Percentiles rank a stretch among this genome's conserved stretches.
These are phyloP conservation scores for Okapia johnstoni DNA, from an alignment of 2,113 vertebrate genomes.

Conservation along the genomic window DNA sequence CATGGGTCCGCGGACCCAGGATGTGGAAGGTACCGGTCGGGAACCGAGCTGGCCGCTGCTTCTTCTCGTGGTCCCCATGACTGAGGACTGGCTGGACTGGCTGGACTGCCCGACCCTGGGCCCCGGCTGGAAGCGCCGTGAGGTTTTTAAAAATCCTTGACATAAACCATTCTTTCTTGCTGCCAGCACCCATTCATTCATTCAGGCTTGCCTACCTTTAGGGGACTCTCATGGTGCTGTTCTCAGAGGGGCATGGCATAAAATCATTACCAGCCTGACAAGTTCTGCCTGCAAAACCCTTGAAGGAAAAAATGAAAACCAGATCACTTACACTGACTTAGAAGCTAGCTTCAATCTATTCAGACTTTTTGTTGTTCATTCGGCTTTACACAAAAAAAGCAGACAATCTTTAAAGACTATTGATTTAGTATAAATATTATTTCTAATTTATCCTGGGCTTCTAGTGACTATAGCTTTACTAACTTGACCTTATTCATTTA, in stretches of 20 bases:
- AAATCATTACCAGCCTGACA: not conserved
- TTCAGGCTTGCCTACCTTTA: not conserved
- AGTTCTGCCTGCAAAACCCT: not conserved
- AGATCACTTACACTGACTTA: not conserved
- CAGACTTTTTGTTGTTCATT: not conserved
- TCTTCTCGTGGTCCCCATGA: constrained; percentile 61
- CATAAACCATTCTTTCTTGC: not conserved
- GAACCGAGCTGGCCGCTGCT: constrained; percentile 33
- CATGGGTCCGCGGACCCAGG: constrained; percentile 26
- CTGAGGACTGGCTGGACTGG: constrained; percentile 89
- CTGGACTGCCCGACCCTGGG: constrained; percentile 85
- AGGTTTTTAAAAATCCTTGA: constrained; percentile 67
- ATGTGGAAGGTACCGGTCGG: not conserved
- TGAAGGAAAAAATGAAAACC: not conserved
- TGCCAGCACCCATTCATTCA: not conserved
- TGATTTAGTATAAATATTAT: not conserved
- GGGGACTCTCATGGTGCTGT: not conserved
- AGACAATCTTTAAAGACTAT: not conserved
- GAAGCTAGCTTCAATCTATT: not conserved
- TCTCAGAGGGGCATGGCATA: not conserved
- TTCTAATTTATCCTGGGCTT: not conserved
- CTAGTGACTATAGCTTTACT: not conserved
- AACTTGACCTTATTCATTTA: not conserved
- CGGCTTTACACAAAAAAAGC: not conserved
- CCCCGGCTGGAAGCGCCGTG: constrained; percentile 89